phyloP scores from a whole-genome alignment of 2,888 invertebrate genomes.

The Parnassius apollo region DNA sequence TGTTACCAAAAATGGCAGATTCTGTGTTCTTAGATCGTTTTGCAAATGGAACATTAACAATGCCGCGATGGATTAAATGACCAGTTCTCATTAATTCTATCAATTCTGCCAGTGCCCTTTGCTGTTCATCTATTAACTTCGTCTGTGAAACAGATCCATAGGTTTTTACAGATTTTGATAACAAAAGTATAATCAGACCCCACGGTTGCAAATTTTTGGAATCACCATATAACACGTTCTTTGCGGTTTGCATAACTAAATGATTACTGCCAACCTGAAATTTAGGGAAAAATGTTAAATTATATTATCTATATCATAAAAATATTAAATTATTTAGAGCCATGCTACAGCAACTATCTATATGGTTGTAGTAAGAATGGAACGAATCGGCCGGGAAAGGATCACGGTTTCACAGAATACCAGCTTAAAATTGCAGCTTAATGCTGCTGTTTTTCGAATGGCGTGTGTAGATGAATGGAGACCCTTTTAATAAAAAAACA shows the following conservation, averaged over 20 bases:
- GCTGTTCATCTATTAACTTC: constrained; percentile 80
- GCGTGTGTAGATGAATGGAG: no score
- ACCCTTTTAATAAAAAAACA: no score
- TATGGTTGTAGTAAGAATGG: no score
- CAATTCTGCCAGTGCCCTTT: constrained; percentile 80
- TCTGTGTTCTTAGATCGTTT: constrained; percentile 81
- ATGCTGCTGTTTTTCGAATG: no score
- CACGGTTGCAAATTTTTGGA: constrained; percentile 92
- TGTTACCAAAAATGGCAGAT: constrained; percentile 92
- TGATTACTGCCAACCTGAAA: constrained; percentile 89
- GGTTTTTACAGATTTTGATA: constrained; percentile 87
- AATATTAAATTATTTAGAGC: no score
- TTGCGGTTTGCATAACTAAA: constrained; percentile 91
- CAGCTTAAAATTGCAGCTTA: no score
- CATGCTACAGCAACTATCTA: no score
- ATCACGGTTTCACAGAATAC: no score
- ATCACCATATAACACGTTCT: constrained; percentile 90
- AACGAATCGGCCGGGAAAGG: no score
- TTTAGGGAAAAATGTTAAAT: neutral
- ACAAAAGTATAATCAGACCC: constrained; percentile 90
- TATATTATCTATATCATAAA: no score
- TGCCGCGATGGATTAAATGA: constrained; percentile 88
- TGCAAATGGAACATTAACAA: constrained; percentile 73
- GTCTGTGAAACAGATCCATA: constrained; percentile 77
- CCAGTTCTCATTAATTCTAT: constrained; percentile 94